These are phyloP conservation scores for Nylanderia fulva DNA, from an alignment of 1,140 invertebrate genomes.

Conservation along the genomic window DNA sequence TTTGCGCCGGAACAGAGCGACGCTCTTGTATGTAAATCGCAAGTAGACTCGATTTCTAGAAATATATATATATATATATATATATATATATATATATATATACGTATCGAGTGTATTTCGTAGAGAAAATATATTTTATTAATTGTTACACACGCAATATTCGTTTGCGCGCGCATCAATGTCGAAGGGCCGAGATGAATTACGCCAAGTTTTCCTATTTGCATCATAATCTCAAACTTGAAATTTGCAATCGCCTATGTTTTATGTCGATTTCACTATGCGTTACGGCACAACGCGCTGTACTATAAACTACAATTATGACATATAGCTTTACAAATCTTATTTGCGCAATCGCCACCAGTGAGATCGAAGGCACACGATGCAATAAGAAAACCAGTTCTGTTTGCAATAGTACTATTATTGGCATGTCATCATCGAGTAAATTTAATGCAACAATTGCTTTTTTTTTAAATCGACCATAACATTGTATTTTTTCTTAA, in stretches of 20 bases:
- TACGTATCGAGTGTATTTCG: too few relatives aligned
- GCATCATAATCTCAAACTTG: not conserved
- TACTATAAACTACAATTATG: conserved; percentile 26
- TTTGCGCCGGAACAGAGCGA: conserved; percentile 10
- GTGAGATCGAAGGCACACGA: conserved; percentile 1
- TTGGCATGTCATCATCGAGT: conserved; percentile 16
- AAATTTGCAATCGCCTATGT: conserved; percentile 1
- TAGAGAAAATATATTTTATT: not conserved
- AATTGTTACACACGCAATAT: conserved; percentile 1
- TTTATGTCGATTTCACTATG: not conserved
- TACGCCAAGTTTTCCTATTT: not conserved
- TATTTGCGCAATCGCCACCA: not conserved
- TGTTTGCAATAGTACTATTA: conserved; percentile 20
- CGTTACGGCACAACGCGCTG: not conserved
- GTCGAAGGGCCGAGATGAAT: not conserved
- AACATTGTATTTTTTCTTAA: not conserved
- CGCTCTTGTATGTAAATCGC: not conserved
- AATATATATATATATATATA: too few relatives aligned
- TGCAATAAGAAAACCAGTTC: conserved; percentile 38
- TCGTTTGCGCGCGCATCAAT: not conserved
- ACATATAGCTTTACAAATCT: conserved; percentile 23
- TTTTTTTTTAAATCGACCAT: not conserved
- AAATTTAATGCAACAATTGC: conserved; percentile 2
- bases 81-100: too few relatives aligned
- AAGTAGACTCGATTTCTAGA: not conserved